Base-by-base conservation (phyloP, 2,888 invertebrate genomes). In the Sylvicola cinctus region DNA sequence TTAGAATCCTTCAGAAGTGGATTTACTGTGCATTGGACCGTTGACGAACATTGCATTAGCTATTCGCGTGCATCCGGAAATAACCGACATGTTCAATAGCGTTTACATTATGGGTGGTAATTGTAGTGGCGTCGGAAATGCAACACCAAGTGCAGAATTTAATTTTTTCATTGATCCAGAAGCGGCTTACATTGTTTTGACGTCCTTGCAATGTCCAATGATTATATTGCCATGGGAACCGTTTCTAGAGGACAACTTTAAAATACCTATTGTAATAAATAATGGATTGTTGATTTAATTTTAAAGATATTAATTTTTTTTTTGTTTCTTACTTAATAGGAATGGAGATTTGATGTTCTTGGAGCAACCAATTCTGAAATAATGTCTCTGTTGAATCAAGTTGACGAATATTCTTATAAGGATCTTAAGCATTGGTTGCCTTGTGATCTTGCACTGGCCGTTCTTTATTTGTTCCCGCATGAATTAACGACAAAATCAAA, bases 31-130 rank as follows among this genome's bases (percentile, higher is more conserved):
- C 8, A 20, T 20, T 20, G 85, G 76, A 1, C 71, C 87, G 0
- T 51, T 87, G 16, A 85, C 85, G 1, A 87, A 85, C 46, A 58
- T 83, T 30, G 87, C 84, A 0, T 46, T 83, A 38, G 72, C 80
- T 2, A 61, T 75, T 3, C 69, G 71, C 45, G 50, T 79, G 44
- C 77, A 75, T 44, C 67, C 74, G 1, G 50, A 63, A 3, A 74
- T 85, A 47, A 51, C 68, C 1, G 46, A 58, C 14, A 63, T 70
- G 40, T 52, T 84, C 1, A 70, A 71, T 39, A 70, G 74, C 30
- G 55, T 84, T 25, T 75, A 67, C 48, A 63, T 84, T 3, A 83
- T 81, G 65, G 85, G 84, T 7, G 84, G 85, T 38, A 77, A 80
- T 52, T 65, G 68, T 41, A 61, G 65, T 44, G 67, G 61, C 11